Percentiles rank a stretch among this genome's conserved stretches.
phyloP scores from a whole-genome alignment of 2,797 vertebrate species.

The Petrocephalus sullivani region DNA sequence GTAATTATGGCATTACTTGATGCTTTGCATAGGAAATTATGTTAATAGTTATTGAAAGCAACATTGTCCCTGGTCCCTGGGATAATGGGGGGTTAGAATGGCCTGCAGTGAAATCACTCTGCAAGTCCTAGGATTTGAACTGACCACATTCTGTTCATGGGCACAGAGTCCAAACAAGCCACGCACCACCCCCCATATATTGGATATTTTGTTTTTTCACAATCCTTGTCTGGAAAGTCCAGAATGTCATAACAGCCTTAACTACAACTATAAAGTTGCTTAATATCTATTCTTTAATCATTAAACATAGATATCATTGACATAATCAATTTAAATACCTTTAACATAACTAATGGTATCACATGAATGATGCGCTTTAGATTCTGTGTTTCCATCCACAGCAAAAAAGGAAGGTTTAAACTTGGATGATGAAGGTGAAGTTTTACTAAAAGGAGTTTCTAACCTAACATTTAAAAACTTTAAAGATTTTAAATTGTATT shows the following conservation, averaged over 20 bases:
- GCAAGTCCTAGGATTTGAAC: neutral
- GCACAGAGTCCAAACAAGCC: neutral
- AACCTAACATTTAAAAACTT: neutral
- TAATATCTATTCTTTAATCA: neutral
- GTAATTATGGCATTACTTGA: neutral
- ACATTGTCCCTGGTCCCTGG: neutral
- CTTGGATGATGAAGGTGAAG: neutral
- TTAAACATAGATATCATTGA: neutral
- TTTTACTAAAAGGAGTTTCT: neutral
- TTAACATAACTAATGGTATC: neutral
- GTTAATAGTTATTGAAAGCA: neutral
- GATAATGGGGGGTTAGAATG: neutral
- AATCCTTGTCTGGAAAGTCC: slow-evolving; percentile 6
- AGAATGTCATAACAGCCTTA: neutral
- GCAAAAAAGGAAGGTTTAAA: neutral
- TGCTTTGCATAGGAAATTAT: neutral
- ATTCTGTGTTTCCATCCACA: neutral
- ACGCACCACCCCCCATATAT: neutral
- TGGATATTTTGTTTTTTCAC: neutral
- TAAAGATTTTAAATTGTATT: neutral
- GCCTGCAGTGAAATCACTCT: neutral
- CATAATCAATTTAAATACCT: neutral
- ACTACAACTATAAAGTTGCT: neutral
- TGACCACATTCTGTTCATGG: neutral
- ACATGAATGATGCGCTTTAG: neutral